Evolutionary conservation across 2,113 vertebrate species (phyloP).

Genomic region (Mirza zaza): DNA sequence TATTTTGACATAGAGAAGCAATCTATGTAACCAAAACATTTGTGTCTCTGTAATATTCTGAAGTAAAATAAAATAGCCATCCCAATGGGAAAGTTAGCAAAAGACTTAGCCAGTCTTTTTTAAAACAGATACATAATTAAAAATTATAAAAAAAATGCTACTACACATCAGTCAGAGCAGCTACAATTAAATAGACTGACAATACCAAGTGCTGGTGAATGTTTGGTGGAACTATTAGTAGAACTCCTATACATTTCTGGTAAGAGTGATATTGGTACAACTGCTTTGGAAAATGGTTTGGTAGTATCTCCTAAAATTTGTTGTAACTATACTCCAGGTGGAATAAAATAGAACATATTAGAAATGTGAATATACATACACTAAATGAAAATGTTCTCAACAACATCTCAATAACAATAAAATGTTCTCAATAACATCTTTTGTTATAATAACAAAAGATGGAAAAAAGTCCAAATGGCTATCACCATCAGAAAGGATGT

Average conservation of each 20-base stretch:
- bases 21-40: too few relatives aligned
- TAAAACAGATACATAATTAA: neutral
- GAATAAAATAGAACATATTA: neutral
- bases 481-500: neutral
- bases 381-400: slow-evolving; percentile 4
- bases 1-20: too few relatives aligned
- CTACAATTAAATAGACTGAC: neutral
- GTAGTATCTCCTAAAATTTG: neutral
- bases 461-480: neutral
- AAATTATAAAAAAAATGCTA: neutral
- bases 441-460: neutral
- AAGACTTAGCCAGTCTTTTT: neutral
- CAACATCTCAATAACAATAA: too few relatives aligned
- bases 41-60: too few relatives aligned
- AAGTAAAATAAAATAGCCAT: neutral
- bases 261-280: neutral
- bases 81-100: neutral
- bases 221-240: neutral
- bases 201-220: neutral
- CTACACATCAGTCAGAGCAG: neutral
- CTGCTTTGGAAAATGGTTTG: neutral
- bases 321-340: neutral
- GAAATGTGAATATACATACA: neutral
- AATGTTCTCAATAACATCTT: neutral
- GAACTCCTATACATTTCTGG: neutral